Base-by-base conservation (phyloP, 2,888 invertebrate species). In the Beris chalybata region DNA sequence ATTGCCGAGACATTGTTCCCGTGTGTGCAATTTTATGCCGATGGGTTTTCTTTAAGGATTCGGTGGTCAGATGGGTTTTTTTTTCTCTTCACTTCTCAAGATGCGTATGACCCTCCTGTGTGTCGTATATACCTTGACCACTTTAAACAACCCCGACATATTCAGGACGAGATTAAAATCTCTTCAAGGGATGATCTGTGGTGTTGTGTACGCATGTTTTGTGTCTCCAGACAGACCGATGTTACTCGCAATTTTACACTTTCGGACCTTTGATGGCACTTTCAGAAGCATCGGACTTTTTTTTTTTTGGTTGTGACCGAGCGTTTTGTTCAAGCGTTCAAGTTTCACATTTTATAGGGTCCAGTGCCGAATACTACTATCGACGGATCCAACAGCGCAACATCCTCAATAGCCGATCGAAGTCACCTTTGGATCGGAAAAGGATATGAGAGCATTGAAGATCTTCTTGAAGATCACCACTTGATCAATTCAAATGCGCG, bases 1-100 rank as follows among this genome's bases (percentile, higher is more conserved):
- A 68, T 68, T 66, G 64, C 50, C n/a, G 15, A 32, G 64, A 53
- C 54, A 64, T 64, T 64, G 54, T 55, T 64, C 32, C 45, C 55
- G n/a, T n/a, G n/a, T 43, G 32, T 30, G 50, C 59, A 59, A 59
- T 50, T 50, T 50, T 32, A 50, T 48, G 50, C 32, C 12, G 3
- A n/a, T 59, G 31, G 31, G 50, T 48, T 59, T 45, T 29, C 12
- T 45, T 58, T 11, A 11, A 31, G 45, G 31, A 11, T 29, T 30
- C 22, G 22, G 29, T 30, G 57, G 47, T 58, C 57, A 45, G 11
- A n/a, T 43, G 43, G 5, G n/a, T 31, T 32, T 54, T 55, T 55
- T 32, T 55, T 55, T 12, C 5, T 22, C 22, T 22, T 22, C 22
- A 22, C 22, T 22, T 22, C 38, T 9, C 38, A 38, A 38, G 38